Percentiles rank a stretch among this genome's conserved stretches.
Evolutionary conservation across 2,888 invertebrate species (phyloP).

Genomic region (Shargacucullia verbasci): DNA sequence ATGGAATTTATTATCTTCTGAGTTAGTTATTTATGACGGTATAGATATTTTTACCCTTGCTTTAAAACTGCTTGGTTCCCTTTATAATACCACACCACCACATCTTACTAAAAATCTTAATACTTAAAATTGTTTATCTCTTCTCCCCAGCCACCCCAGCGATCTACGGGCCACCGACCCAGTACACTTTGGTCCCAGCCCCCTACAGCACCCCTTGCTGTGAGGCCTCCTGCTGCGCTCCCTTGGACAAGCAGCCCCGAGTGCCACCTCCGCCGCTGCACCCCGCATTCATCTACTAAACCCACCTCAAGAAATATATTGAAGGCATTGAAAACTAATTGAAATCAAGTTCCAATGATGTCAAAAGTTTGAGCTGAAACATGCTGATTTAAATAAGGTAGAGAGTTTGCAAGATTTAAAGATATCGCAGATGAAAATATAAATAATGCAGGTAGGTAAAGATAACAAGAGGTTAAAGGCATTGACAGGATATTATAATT

Average conservation of each 20-base stretch:
- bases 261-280: slow-evolving; percentile 81
- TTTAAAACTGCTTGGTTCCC: too few relatives aligned
- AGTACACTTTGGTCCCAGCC: slow-evolving; percentile 81
- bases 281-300: slow-evolving; percentile 85
- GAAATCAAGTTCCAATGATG: slow-evolving; percentile 3
- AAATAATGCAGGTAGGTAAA: too few relatives aligned
- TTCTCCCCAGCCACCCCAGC: slow-evolving; percentile 74
- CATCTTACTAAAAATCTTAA: too few relatives aligned
- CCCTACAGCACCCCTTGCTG: slow-evolving; percentile 81
- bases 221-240: slow-evolving; percentile 82
- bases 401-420: neutral
- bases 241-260: slow-evolving; percentile 81
- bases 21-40: too few relatives aligned
- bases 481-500: too few relatives aligned
- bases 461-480: neutral
- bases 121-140: neutral
- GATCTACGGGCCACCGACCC: slow-evolving; percentile 80
- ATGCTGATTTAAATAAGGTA: neutral
- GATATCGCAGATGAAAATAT: too few relatives aligned
- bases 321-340: slow-evolving; percentile 42
- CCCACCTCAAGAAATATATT: slow-evolving; percentile 42
- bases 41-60: too few relatives aligned
- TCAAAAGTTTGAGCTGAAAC: neutral
- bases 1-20: too few relatives aligned
- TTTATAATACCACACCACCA: too few relatives aligned